Evolutionary conservation across 1,140 invertebrate species (phyloP).

Genomic region (Ips typographus): DNA sequence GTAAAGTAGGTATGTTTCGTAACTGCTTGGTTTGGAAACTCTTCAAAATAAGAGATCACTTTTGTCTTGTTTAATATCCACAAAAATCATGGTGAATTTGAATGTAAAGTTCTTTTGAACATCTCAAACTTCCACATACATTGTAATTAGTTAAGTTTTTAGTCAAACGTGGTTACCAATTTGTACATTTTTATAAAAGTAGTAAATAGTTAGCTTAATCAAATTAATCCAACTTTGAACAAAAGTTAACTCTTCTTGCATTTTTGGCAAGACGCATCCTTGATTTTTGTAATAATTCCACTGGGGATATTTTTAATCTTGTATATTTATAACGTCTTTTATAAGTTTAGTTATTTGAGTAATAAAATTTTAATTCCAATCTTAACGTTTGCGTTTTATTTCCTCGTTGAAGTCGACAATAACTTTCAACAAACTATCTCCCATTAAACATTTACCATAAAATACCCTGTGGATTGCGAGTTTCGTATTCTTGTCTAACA

Average conservation of each 20-base stretch:
- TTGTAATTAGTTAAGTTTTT: constrained; percentile 29
- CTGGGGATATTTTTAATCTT: constrained; percentile 26
- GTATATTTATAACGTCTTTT: constrained; percentile 32
- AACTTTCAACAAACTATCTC: too few species aligned
- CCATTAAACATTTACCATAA: background rate
- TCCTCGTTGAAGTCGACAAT: background rate
- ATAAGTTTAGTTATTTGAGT: constrained; percentile 26
- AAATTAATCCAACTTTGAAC: constrained; percentile 24
- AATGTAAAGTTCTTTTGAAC: too few species aligned
- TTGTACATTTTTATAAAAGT: constrained; percentile 38
- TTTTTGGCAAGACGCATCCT: constrained; percentile 31
- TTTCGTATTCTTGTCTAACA: constrained; percentile 7
- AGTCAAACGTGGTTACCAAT: constrained; percentile 47
- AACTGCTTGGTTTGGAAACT: too few species aligned
- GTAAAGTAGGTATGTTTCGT: background rate
- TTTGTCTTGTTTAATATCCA: too few species aligned
- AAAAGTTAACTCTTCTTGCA: constrained; percentile 24
- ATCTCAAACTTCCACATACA: too few species aligned
- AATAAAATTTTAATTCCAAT: constrained; percentile 28
- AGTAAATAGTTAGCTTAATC: constrained; percentile 20
- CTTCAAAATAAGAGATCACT: too few species aligned
- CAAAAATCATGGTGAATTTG: too few species aligned
- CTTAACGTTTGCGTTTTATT: constrained; percentile 24
- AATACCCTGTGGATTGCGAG: background rate
- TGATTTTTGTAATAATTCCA: constrained; percentile 22